Conservation (phyloP, 2,113 vertebrate species). For the Hyaena hyaena region DNA sequence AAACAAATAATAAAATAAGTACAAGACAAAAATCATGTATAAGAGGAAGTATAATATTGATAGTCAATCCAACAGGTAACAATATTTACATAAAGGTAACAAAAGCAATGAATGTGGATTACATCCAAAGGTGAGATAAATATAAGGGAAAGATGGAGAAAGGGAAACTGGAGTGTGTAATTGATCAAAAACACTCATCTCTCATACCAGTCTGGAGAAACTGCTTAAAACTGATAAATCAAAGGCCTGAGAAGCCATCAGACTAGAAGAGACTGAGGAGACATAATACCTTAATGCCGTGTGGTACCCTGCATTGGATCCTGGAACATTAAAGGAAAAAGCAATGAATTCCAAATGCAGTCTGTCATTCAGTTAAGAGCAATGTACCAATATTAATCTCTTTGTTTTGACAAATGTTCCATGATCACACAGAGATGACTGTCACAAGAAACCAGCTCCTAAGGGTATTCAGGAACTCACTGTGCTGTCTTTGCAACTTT, state of each 20-base stretch:
- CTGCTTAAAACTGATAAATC: background rate
- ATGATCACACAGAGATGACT: background rate
- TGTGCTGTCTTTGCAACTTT: background rate
- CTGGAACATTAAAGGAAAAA: background rate
- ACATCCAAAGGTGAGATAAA: slow-evolving; percentile 7
- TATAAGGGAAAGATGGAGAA: background rate
- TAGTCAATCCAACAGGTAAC: background rate
- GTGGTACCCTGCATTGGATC: background rate
- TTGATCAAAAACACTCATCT: background rate
- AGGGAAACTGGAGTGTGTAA: background rate
- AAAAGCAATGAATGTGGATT: background rate
- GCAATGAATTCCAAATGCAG: background rate
- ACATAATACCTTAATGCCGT: background rate
- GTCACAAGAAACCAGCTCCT: background rate
- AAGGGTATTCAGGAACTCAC: background rate
- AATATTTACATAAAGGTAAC: background rate
- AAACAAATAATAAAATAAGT: background rate
- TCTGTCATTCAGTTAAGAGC: background rate
- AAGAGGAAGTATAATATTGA: background rate
- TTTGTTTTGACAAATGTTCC: background rate
- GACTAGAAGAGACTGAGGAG: background rate
- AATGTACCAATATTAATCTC: background rate
- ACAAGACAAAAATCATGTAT: background rate
- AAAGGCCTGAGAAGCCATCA: background rate
- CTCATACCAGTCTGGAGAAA: background rate